phyloP scores from a whole-genome alignment of 2,797 vertebrate genomes.

The Sebastes vulpes region DNA sequence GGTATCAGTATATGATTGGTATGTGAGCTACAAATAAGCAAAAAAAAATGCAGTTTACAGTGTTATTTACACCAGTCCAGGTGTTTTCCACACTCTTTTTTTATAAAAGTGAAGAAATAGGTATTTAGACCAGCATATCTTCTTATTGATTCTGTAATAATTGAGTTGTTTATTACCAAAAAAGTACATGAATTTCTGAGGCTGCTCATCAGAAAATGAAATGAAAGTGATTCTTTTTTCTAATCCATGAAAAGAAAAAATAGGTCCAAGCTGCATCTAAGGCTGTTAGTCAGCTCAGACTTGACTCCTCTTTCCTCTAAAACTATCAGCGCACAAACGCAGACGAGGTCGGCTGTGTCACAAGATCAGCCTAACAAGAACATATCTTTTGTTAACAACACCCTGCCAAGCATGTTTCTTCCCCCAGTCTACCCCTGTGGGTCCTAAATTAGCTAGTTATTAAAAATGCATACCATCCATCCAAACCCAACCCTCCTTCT shows the following conservation, averaged over 20 bases:
- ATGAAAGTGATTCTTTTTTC: neutral
- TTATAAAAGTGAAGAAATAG: neutral
- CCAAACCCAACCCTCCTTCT: conserved; percentile 61
- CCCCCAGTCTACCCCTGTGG: conserved; percentile 29
- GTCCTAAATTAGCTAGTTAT: conserved; percentile 78
- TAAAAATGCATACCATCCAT: conserved; percentile 79
- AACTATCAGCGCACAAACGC: neutral
- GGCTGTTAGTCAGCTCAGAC: neutral
- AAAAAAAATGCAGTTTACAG: neutral
- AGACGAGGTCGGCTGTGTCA: conserved; percentile 5
- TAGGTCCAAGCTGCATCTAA: neutral
- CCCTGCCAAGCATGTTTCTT: conserved; percentile 29
- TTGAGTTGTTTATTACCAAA: neutral
- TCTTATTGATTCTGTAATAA: neutral
- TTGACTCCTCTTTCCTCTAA: neutral
- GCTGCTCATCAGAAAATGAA: neutral
- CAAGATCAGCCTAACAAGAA: conserved; percentile 41
- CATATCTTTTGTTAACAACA: conserved; percentile 54
- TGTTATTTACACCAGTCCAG: no score
- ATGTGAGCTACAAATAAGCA: neutral
- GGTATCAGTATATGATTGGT: neutral
- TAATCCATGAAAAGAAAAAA: neutral
- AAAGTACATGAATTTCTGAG: neutral
- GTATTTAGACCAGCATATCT: neutral
- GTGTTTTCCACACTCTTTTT: neutral